phyloP scores from a whole-genome alignment of 2,113 vertebrate genomes.

The Cervus canadensis region DNA sequence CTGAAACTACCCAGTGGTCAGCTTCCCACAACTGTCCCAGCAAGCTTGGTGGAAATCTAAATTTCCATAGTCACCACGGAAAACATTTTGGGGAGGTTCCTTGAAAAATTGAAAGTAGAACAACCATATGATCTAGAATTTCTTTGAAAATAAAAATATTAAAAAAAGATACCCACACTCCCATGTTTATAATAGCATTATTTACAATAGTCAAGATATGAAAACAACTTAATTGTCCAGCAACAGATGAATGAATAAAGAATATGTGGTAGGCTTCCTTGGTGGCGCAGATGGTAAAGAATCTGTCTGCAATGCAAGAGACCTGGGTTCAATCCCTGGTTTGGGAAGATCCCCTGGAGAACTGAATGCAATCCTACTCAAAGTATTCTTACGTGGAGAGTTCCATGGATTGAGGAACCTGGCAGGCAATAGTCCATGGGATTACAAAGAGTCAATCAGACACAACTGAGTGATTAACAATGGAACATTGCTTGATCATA shows the following conservation, averaged over 20 bases:
- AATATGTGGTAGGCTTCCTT: neutral
- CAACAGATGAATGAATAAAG: neutral
- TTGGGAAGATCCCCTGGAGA: neutral
- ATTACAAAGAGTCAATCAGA: neutral
- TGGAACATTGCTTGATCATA: neutral
- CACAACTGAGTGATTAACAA: neutral
- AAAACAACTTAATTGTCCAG: neutral
- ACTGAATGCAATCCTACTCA: neutral
- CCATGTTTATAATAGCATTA: neutral
- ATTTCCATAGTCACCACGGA: neutral
- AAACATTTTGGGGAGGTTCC: neutral
- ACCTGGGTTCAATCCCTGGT: neutral
- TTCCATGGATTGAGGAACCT: neutral
- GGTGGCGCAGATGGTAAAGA: neutral
- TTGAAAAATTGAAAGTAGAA: neutral
- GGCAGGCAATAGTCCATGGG: neutral
- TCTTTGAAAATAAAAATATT: neutral
- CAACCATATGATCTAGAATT: neutral
- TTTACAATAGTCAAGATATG: neutral
- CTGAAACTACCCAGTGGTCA: neutral
- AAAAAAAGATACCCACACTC: neutral
- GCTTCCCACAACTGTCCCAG: neutral
- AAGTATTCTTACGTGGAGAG: neutral
- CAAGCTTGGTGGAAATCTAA: neutral
- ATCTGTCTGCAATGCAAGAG: neutral